A percentile compares a stretch with the other conserved stretches of the same genome.
phyloP scores from a whole-genome alignment of 2,888 invertebrate genomes.

The Epistrophe grossulariae region DNA sequence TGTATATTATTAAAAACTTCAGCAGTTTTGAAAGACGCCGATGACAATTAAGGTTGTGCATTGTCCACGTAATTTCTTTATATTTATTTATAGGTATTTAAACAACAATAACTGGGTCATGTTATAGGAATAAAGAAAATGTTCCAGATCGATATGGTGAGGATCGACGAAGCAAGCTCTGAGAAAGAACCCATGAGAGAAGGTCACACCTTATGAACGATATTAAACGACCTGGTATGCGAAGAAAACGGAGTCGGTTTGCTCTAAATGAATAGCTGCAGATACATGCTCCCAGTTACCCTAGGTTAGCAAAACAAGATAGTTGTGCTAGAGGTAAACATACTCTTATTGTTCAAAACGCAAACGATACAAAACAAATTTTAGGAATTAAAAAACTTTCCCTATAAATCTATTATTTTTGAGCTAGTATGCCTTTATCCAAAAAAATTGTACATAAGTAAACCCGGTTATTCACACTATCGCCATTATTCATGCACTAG shows the following conservation, averaged over 20 bases:
- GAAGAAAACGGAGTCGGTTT: background rate
- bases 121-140: background rate
- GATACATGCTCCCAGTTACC: background rate
- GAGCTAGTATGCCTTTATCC: conserved; percentile 19
- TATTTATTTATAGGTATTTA: background rate
- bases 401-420: conserved; percentile 9
- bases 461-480: conserved; percentile 20
- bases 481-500: conserved; percentile 24
- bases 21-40: background rate
- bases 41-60: background rate
- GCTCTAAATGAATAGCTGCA: background rate
- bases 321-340: background rate
- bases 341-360: background rate
- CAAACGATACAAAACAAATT: background rate
- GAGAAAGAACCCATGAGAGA: background rate
- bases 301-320: background rate
- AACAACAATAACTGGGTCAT: background rate
- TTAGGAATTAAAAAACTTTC: background rate
- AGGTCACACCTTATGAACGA: background rate
- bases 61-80: background rate
- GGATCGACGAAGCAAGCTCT: too few relatives aligned
- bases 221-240: background rate
- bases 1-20: background rate
- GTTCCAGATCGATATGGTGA: background rate
- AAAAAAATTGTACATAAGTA: conserved; percentile 1